Evolutionary conservation across 23 tunicate species (phyloP), one percentile per base, ranked within the genome.

Genomic region (Clavelina lepadiformis): DNA sequence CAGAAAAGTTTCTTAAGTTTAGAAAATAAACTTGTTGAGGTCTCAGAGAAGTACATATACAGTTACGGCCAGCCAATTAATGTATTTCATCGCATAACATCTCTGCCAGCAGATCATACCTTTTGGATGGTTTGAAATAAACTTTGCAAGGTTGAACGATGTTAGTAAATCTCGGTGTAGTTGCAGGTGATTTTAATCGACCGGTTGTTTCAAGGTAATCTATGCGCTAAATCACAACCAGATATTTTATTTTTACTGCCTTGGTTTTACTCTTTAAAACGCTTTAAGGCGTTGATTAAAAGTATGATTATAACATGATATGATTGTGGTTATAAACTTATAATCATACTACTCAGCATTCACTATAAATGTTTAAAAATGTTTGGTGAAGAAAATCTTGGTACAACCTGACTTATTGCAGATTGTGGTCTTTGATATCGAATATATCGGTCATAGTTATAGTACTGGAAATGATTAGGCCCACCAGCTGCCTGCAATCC

Each of bases 381-480:
- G n/a, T n/a, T n/a, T n/a, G n/a, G n/a, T n/a, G n/a, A n/a, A n/a
- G n/a, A n/a, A n/a, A n/a, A n/a, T n/a, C n/a, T n/a, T n/a, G n/a
- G n/a, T n/a, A n/a, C n/a, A n/a, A 73, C 78, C 78, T 41, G 34
- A 31, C 31, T 35, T 19, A 76, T 65, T 3, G 82, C 74, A 5
- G 82, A 76, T 29, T 26, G 46, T 3, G 82, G 82, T n/a, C 82
- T 51, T 21, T 76, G 73, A 44, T 65, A 54, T 25, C 45, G 37
- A 20, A 76, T 38, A 35, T 76, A 76, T 28, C 69, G 51, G 46
- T 76, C 51, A 47, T 66, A 76, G 29, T 65, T 66, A 55, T 28
- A 76, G 33, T 76, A 66, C 8, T 76, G 82, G 32, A 49, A 76
- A 52, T 65, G 73, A 55, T 30, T 28, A 24, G 82, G 82, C 5